Evolutionary conservation across 2,888 invertebrate species (phyloP).

Genomic region (Apotomis turbidana): DNA sequence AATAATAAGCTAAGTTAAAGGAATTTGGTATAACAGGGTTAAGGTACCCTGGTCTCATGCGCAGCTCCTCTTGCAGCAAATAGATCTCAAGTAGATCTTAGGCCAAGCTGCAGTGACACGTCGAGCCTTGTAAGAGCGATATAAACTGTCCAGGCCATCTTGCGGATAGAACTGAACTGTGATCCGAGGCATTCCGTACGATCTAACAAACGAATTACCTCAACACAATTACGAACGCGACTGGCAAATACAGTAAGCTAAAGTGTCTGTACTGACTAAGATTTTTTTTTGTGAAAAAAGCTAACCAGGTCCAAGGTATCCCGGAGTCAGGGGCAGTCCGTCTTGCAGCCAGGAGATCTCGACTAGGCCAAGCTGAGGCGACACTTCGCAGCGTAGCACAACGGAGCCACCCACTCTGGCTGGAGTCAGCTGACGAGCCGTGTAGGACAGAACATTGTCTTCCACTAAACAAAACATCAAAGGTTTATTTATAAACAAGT

Average conservation of each 20-base stretch:
- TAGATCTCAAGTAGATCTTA: constrained; percentile 45
- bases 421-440: constrained; percentile 70
- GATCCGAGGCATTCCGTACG: no score
- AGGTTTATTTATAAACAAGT: neutral
- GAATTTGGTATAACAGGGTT: no score
- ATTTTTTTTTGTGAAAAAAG: neutral
- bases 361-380: constrained; percentile 70
- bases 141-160: no score
- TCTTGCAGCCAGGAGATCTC: constrained; percentile 77
- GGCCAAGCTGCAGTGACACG: constrained; percentile 70
- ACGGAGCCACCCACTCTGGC: constrained; percentile 72
- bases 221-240: no score
- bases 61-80: no score
- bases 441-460: constrained; percentile 69
- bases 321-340: constrained; percentile 69
- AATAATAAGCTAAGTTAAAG: no score
- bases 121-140: constrained; percentile 47
- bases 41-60: no score
- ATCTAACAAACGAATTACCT: no score
- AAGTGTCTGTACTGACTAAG: no score
- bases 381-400: constrained; percentile 71
- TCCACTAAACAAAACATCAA: constrained; percentile 60
- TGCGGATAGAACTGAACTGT: no score
- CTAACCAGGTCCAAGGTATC: constrained; percentile 71
- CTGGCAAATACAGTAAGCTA: no score